Evolutionary conservation across 2,888 invertebrate species (phyloP), one percentile per base, ranked within the genome.

Genomic region (Ommatoiulus sabulosus): DNA sequence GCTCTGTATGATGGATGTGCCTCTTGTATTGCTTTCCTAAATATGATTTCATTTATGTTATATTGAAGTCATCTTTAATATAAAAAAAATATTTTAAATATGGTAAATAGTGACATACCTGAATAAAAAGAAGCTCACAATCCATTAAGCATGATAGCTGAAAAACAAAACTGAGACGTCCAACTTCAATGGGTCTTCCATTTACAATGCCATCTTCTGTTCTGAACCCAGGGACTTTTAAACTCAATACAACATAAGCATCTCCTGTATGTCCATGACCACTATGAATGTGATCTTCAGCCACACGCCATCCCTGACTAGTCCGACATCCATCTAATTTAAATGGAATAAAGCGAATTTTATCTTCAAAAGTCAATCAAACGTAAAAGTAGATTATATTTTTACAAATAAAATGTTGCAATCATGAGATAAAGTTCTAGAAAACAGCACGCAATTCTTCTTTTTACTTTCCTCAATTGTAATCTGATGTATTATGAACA

Each of bases 81-180:
- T 35, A 3, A 84, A 86, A 48, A 44, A 3, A 44, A 5, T 24
- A n/a, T 24, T 63, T 15, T 84, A 17, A n/a, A 4, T 44, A 84
- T n/a, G n/a, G n/a, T 0, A 46, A 3, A 57, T 57, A 72, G 35
- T 52, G 88, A 35, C 90, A 90, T 91, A 94, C 94, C 92, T 93
- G 92, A 91, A 94, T 93, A 90, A 94, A 93, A 80, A 94, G 92
- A 52, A 95, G 92, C 89, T 93, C 93, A 91, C 94, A 94, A 57
- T 93, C 92, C n/a, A 92, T 91, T 0, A 91, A 90, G 91, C 95
- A 95, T 20, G 92, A 90, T n/a, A 94, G 92, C 90, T 94, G 94
- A 91, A 94, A 94, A 24, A 92, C 92, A 90, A 94, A 94, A 1
- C 92, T 92, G 72, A 94, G 91, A 12, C 93, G 91, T 0, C 93